Conservation (phyloP, 1,140 invertebrate species). For the Sycophaga agraensis region DNA sequence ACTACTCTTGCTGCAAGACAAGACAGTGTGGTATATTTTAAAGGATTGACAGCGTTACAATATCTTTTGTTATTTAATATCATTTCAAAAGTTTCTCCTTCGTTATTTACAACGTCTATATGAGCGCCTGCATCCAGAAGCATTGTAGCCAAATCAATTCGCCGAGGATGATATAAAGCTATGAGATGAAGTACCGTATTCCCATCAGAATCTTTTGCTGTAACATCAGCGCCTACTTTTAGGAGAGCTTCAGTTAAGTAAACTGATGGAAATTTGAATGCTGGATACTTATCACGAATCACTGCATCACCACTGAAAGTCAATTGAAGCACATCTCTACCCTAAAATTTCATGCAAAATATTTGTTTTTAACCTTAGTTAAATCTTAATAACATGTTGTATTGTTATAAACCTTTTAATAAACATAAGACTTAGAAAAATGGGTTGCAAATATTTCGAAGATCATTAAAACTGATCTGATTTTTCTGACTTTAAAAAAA, state of each 20-base stretch:
- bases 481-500: too few species aligned
- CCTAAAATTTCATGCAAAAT: constrained; percentile 51
- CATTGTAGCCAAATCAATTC: constrained; percentile 66
- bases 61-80: constrained; percentile 65
- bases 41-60: constrained; percentile 71
- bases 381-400: too few species aligned
- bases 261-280: constrained; percentile 73
- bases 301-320: constrained; percentile 67
- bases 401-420: too few species aligned
- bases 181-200: constrained; percentile 84
- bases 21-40: constrained; percentile 76
- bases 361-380: too few species aligned
- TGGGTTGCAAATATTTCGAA: too few species aligned
- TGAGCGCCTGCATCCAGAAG: constrained; percentile 81
- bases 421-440: too few species aligned
- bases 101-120: constrained; percentile 81
- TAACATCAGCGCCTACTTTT: constrained; percentile 79
- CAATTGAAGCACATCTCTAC: constrained; percentile 80
- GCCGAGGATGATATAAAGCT: constrained; percentile 65
- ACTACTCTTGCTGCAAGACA: constrained; percentile 81
- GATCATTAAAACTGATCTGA: too few species aligned
- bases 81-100: constrained; percentile 75
- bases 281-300: constrained; percentile 69
- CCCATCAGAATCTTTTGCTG: constrained; percentile 72
- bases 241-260: constrained; percentile 77